Base-by-base conservation (phyloP, 1,140 invertebrate genomes). In the Ptiloglossa arizonensis region DNA sequence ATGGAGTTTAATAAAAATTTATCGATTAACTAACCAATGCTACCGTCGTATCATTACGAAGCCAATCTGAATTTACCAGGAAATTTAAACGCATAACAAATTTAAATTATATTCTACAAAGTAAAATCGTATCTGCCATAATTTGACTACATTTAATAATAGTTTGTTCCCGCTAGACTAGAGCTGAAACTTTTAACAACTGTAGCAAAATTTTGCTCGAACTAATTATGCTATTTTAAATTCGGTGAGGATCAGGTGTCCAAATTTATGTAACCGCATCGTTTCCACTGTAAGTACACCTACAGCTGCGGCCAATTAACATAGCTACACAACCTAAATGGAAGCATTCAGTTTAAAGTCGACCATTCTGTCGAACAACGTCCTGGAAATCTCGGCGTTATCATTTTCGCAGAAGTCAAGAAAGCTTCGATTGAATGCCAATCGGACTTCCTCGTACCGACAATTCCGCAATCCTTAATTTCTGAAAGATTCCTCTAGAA, bases 221-320 rank as follows among this genome's bases (percentile, higher is more conserved):
- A 41, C 19, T 60, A 73, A 66, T 50, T 35, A 1, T 48, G 32
- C 13, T 17, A 17, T 2, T 19, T 17, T 5, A 1, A 2, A 15
- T 48, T 41, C 6, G 8, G 0, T 1, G 5, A 17, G 22, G 15
- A 48, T 57, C 72, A 48, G 24, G 29, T 48, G 38, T 67, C 8
- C 27, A 32, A 74, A 67, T 54, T 64, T n/a, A 17, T 38, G 19
- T 27, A 32, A 8, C 17, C 41, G 5, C 11, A 38, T 50, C 22
- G 1, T 19, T 27, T 52, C 4, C 35, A 15, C 17, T 57, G 13
- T 32, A 19, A 9, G 11, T 22, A 2, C 50, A 24, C 29, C 41
- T 75, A 57, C 72, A 75, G 72, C 63, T 59, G 72, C 35, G 11
- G 27, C 46, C 52, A 75, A 75, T 75, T 75, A 68, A 57, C 29